A percentile compares a stretch with the other conserved stretches of the same genome.
Conservation (phyloP, 2,888 invertebrate genomes). For the Megamerina dolium region DNA sequence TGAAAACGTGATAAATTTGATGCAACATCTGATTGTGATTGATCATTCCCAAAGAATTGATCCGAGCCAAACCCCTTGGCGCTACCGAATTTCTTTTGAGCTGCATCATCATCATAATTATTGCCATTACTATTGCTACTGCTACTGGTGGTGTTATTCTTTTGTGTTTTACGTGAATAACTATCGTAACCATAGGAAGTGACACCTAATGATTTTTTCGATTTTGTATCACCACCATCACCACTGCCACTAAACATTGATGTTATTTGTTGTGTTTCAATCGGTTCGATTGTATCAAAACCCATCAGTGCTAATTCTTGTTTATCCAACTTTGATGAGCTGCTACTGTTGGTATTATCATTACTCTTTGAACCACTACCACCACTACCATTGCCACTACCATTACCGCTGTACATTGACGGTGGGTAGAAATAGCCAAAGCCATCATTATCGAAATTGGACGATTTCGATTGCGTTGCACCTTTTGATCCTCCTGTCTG, state of each 20-base stretch:
- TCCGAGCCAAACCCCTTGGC: slow-evolving; percentile 98
- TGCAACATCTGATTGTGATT: slow-evolving; percentile 45
- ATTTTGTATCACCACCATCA: slow-evolving; percentile 23
- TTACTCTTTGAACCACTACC: slow-evolving; percentile 20
- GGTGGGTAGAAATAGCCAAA: slow-evolving; percentile 38
- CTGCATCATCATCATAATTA: slow-evolving; percentile 58
- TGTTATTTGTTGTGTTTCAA: slow-evolving; percentile 42
- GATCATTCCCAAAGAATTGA: slow-evolving; percentile 82
- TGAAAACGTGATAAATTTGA: slow-evolving; percentile 71
- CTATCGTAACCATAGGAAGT: slow-evolving; percentile 14
- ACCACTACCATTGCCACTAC: slow-evolving; percentile 18
- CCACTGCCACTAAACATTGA: slow-evolving; percentile 40
- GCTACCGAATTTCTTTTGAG: slow-evolving; percentile 92
- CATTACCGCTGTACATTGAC: slow-evolving; percentile 28
- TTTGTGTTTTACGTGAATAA: slow-evolving; percentile 19
- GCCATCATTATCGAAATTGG: slow-evolving; percentile 33
- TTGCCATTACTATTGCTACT: slow-evolving; percentile 19
- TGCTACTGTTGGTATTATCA: slow-evolving; percentile 12
- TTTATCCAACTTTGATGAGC: slow-evolving; percentile 34
- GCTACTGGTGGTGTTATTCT: slow-evolving; percentile 13
- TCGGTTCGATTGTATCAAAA: slow-evolving; percentile 47
- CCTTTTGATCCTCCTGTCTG: slow-evolving; percentile 60
- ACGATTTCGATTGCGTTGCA: slow-evolving; percentile 20
- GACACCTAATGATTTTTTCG: slow-evolving; percentile 5
- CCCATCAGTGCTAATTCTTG: slow-evolving; percentile 44